phyloP scores from a whole-genome alignment of 1,140 invertebrate genomes.

The Stenopsyche tienmushanensis region DNA sequence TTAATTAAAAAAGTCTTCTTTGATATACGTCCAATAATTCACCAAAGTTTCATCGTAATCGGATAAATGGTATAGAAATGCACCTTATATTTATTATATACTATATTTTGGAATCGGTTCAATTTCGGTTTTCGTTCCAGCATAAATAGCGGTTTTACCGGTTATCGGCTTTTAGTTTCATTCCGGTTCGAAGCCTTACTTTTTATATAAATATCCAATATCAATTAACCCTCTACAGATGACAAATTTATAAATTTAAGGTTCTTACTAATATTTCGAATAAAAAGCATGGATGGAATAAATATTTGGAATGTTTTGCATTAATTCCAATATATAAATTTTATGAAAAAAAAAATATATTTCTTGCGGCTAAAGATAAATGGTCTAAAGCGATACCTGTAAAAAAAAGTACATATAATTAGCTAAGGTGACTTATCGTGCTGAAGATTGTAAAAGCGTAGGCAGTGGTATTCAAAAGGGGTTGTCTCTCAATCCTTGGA shows the following conservation, averaged over 20 bases:
- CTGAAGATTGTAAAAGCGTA: conserved; percentile 5
- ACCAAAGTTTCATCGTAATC: too few species aligned
- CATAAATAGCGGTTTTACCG: too few species aligned
- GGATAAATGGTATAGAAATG: too few species aligned
- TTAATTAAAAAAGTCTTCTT: too few species aligned
- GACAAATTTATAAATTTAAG: background rate
- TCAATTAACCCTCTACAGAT: background rate
- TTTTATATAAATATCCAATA: too few species aligned
- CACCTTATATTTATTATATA: too few species aligned
- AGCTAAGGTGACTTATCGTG: background rate
- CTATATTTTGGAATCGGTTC: too few species aligned
- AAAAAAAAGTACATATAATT: background rate
- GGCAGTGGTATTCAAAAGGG: conserved; percentile 7
- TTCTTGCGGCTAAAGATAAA: background rate
- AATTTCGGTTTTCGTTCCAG: too few species aligned
- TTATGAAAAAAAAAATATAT: background rate
- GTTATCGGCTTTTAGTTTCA: too few species aligned
- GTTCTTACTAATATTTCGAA: background rate
- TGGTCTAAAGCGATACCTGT: background rate
- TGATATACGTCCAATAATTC: too few species aligned
- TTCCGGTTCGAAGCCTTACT: too few species aligned
- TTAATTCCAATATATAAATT: background rate
- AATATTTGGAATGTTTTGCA: background rate
- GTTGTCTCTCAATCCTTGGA: conserved; percentile 19
- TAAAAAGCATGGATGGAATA: background rate